Conservation (phyloP, 2,797 vertebrate genomes). For the Eremophila alpestris region DNA sequence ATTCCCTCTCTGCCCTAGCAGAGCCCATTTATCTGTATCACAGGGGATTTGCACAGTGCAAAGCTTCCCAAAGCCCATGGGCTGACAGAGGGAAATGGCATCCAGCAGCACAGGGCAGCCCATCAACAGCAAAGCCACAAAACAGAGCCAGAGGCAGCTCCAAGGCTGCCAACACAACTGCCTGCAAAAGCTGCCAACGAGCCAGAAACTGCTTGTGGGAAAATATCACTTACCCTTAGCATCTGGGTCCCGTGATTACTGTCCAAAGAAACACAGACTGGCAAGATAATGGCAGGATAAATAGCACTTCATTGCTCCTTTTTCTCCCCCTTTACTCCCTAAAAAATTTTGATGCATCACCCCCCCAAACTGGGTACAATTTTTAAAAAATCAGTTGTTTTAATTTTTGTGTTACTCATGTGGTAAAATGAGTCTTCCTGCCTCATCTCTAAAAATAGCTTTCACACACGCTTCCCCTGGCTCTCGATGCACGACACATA, state of each 20-base stretch:
- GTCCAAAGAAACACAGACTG: conserved; percentile 73
- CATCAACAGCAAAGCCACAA: conserved; percentile 47
- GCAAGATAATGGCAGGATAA: conserved; percentile 63
- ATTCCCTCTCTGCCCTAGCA: not conserved
- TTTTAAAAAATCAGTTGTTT: not conserved
- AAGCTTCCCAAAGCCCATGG: conserved; percentile 58
- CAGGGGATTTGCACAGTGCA: conserved; percentile 40
- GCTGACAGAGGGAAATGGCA: conserved; percentile 59
- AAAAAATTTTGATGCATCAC: not conserved
- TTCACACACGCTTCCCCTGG: not conserved
- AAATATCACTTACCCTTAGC: conserved; percentile 78
- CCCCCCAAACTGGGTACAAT: not conserved
- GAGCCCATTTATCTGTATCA: conserved; percentile 57
- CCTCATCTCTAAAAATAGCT: conserved; percentile 34
- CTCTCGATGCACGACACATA: not conserved
- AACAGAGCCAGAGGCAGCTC: conserved; percentile 70
- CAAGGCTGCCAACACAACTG: conserved; percentile 74
- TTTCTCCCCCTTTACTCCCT: not conserved
- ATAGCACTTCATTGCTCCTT: conserved; percentile 18
- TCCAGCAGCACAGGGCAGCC: conserved; percentile 64
- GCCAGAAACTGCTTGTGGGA: conserved; percentile 77
- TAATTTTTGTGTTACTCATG: not conserved
- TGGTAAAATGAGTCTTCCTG: not conserved
- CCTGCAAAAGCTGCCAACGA: conserved; percentile 74
- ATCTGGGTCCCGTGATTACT: conserved; percentile 75